Evolutionary conservation across 37 sponge, comb jelly and placozoan genomes (phyloP).

Genomic region (Diacarnus erythraeanus): DNA sequence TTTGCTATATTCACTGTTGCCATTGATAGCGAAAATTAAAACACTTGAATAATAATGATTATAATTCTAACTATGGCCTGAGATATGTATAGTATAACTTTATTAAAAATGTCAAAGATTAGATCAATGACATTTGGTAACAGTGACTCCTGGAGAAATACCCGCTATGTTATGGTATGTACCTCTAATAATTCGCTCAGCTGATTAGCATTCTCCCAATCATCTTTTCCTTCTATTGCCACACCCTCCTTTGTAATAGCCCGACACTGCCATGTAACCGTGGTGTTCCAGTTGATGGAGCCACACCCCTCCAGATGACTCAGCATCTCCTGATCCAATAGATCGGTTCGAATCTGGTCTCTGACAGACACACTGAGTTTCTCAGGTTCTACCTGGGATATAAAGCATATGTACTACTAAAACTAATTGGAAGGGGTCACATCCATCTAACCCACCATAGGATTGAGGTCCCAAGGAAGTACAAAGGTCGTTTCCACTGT

Average conservation of each 20-base stretch:
- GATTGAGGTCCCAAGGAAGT: slow-evolving; percentile 70
- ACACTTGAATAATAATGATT: no score
- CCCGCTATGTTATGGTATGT: background rate
- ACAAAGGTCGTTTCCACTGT: slow-evolving; percentile 71
- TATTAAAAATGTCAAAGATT: no score
- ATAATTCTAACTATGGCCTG: no score
- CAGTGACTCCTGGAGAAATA: background rate
- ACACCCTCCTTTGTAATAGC: no score
- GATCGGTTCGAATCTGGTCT: slow-evolving; percentile 41
- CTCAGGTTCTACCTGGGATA: slow-evolving; percentile 44
- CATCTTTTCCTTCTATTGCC: no score
- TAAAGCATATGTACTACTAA: background rate
- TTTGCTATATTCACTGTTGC: no score
- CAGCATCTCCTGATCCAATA: slow-evolving; percentile 31
- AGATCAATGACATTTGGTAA: no score
- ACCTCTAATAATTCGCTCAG: background rate
- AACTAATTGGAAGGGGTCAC: no score
- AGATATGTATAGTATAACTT: no score
- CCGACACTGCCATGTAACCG: slow-evolving; percentile 44
- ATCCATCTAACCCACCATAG: slow-evolving; percentile 14
- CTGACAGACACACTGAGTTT: slow-evolving; percentile 43
- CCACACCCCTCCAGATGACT: slow-evolving; percentile 39
- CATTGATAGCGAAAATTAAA: no score
- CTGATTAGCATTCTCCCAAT: background rate
- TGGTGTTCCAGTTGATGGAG: slow-evolving; percentile 45